Conservation (phyloP, 2,113 vertebrate species). For the Zosterops lateralis region DNA sequence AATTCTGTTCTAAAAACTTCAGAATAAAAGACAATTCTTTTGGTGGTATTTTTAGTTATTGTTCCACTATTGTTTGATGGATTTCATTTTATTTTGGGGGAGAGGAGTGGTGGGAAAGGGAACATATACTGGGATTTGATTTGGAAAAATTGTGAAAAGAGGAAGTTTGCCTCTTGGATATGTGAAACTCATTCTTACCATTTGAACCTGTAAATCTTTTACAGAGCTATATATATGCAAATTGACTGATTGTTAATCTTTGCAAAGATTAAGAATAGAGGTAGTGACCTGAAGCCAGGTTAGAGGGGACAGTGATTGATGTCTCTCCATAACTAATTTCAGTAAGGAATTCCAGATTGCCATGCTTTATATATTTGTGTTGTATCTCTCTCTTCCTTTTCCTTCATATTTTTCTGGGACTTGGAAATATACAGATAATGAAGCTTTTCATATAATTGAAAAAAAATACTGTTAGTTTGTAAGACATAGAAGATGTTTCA, state of each 20-base stretch:
- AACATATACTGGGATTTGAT: background rate
- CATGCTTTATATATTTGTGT: background rate
- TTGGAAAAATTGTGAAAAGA: background rate
- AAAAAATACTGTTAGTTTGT: background rate
- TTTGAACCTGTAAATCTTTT: constrained; percentile 45
- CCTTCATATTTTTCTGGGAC: background rate
- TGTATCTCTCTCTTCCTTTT: background rate
- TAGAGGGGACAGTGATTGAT: background rate
- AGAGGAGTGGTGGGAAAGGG: background rate
- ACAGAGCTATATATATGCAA: constrained; percentile 19
- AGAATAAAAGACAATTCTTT: background rate
- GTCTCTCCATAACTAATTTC: background rate
- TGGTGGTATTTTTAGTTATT: background rate
- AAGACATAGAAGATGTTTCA: background rate
- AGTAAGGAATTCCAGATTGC: background rate
- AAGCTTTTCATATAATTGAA: background rate
- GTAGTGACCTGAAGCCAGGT: constrained; percentile 16
- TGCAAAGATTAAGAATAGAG: constrained; percentile 38
- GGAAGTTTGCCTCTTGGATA: background rate
- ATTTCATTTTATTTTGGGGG: background rate
- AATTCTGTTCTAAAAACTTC: background rate
- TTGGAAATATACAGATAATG: background rate
- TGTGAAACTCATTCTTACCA: background rate
- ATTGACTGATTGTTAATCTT: constrained; percentile 34
- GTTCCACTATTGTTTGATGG: background rate